Evolutionary conservation across 2,888 invertebrate genomes (phyloP), one percentile per base, ranked within the genome.

Genomic region (Euplagia quadripunctaria): DNA sequence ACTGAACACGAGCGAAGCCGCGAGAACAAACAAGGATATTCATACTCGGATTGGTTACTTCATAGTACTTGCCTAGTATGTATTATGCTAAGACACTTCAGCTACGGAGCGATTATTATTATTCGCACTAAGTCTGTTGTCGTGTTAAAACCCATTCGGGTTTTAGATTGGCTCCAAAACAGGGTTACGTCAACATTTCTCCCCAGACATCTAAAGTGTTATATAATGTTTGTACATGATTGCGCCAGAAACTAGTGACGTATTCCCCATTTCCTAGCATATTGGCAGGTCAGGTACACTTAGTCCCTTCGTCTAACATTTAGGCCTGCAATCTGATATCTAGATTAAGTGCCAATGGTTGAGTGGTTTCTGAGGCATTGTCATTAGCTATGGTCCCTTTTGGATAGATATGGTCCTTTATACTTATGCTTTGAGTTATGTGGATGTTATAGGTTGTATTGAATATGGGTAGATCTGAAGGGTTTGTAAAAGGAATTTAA

Each of bases 331-430:
- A 20, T 71, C 43, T 71, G 55, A 58, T 55, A 71, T n/a, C 52
- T 52, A 52, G 31, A 55, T 65, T 71, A 71, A 71, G 71, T 71
- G 71, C 20, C 12, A 46, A 31, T 20, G 55, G 31, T 55, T 58
- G 64, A 71, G 71, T 52, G 64, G 16, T 49, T 55, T 31, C 31
- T 31, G 31, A 31, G 31, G 31, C 31, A 52, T 20, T 51, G 64
- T 43, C 64, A 52, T 70, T 42, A 70, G 41, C 51, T 20, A 52
- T 70, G 17, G 64, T 12, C 42, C 14, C n/a, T 52, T 16, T 20
- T 9, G 7, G 42, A 43, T n/a, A 52, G 42, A 51, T 64, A 63
- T n/a, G 51, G 9, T 51, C 2, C 64, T n/a, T 64, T 3, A 16
- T 63, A 43, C 17, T 43, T 42, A 64, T 64, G 11, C n/a, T 64